phyloP scores from a whole-genome alignment of 2,797 vertebrate species.

The Pelochelys cantorii region DNA sequence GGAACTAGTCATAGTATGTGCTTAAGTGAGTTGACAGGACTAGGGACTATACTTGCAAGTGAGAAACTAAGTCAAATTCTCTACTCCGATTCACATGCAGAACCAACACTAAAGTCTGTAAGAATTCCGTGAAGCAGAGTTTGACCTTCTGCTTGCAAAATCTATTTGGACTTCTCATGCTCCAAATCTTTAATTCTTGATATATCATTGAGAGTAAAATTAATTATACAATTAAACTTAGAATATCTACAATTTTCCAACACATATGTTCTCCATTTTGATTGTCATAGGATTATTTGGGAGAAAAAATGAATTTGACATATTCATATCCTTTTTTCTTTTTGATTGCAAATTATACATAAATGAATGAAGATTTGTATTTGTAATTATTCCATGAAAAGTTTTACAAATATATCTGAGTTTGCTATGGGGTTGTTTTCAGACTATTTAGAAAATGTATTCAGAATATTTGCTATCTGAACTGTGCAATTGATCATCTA shows the following conservation, averaged over 20 bases:
- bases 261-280: neutral
- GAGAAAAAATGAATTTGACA: neutral
- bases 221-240: neutral
- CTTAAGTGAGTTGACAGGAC: neutral
- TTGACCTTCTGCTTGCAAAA: neutral
- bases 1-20: rapidly evolving
- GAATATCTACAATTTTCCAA: neutral
- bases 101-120: neutral
- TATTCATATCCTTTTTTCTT: neutral
- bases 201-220: neutral
- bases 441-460: neutral
- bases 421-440: neutral
- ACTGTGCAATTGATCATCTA: neutral
- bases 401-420: neutral
- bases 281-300: neutral
- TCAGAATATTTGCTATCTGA: neutral
- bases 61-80: neutral
- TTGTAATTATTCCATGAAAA: neutral
- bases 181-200: neutral
- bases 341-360: neutral
- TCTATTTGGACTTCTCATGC: neutral
- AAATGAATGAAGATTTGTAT: neutral
- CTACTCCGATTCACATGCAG: neutral
- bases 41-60: neutral
- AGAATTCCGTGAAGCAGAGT: neutral